These are phyloP conservation scores for Paguma larvata DNA, from an alignment of 2,797 vertebrate species.

Conservation along the genomic window DNA sequence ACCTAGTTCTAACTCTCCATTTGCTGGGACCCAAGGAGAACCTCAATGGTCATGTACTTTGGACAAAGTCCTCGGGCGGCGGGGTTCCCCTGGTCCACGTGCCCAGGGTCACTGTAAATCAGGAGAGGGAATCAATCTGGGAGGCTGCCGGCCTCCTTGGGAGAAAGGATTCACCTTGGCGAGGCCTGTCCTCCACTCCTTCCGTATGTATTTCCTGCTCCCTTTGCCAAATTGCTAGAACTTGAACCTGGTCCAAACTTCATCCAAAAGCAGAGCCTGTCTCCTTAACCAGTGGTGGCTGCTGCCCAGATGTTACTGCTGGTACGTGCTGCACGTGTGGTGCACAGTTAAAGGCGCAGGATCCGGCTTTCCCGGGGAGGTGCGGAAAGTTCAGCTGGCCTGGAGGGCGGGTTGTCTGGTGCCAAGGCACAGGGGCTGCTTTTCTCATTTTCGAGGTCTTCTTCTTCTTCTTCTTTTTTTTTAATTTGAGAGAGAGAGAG, in stretches of 20 bases:
- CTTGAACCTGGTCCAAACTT: constrained; percentile 15
- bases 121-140: not conserved
- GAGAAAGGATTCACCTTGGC: not conserved
- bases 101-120: not conserved
- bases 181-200: not conserved
- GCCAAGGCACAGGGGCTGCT: not conserved
- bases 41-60: not conserved
- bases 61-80: not conserved
- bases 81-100: not conserved
- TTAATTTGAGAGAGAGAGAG: no score
- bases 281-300: constrained; percentile 80
- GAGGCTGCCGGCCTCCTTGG: not conserved
- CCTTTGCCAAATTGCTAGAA: constrained; percentile 57
- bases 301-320: constrained; percentile 85
- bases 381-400: not conserved
- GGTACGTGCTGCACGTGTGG: constrained; percentile 87
- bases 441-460: not conserved
- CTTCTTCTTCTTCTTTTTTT: no score
- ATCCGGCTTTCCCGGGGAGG: not conserved
- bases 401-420: not conserved
- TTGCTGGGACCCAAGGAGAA: not conserved
- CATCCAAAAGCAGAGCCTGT: constrained; percentile 50
- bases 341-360: not conserved
- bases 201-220: not conserved
- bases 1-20: not conserved